Base-by-base conservation (phyloP, 2,113 vertebrate genomes). In the Phaetusa simplex region DNA sequence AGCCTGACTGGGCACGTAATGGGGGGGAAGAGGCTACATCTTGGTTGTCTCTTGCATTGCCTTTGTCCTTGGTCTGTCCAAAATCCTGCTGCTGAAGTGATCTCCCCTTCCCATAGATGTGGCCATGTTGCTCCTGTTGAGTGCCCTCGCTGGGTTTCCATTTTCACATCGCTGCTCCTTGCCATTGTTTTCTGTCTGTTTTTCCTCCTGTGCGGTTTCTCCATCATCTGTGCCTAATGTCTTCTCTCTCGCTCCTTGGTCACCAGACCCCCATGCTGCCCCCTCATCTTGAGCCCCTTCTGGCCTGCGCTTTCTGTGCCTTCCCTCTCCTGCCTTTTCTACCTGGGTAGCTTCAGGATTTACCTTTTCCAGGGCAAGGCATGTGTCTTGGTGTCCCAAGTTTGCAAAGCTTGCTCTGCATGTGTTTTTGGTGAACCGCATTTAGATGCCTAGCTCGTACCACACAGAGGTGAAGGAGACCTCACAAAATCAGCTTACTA, bases 11-110 rank as follows among this genome's bases (percentile, higher is more conserved):
- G 67, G 43, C 34, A 19, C 0, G 0, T 61, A 42, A 34, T 1
- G 4, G 27, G 45, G 85, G 84, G 82, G 42, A 72, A 52, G 62
- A 84, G 80, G 36, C 40, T 87, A 2, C 12, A 10, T 92, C 62
- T 81, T 69, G 62, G n/a, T 80, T 86, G 71, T 58, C 53, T 93
- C 53, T 88, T 79, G 70, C 64, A 5, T 81, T 85, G 70, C 76
- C 73, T 81, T 87, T 86, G 80, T 79, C 78, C 29, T 73, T 73
- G 58, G 45, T 85, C 23, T 73, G 71, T 82, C 74, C 42, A 66
- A 62, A 87, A n/a, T 42, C 34, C 81, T 93, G 70, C 86, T 87
- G 70, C 78, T 93, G 73, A 89, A 66, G 65, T 30, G 42, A 27
- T 71, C 52, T 84, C 34, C 36, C 24, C 8, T 89, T 93, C 52